Conservation (phyloP, 2,797 vertebrate species). For the Sebastes itinus region DNA sequence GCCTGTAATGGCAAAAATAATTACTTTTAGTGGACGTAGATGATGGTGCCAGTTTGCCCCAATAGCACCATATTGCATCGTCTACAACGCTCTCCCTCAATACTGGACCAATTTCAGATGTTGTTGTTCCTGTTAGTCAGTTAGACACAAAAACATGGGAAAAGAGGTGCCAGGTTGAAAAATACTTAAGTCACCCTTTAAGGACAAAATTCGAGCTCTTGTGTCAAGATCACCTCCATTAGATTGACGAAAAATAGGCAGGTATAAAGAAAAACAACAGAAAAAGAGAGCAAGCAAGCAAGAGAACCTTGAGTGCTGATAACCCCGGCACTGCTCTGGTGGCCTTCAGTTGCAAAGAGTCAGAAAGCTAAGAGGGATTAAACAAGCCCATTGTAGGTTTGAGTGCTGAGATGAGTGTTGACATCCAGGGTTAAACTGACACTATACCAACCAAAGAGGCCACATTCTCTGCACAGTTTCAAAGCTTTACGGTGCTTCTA, state of each 20-base stretch:
- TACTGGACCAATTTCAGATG: too few species aligned
- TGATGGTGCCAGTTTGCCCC: too few species aligned
- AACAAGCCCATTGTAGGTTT: conserved; percentile 20
- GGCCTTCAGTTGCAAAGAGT: conserved; percentile 22
- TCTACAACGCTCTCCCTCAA: too few species aligned
- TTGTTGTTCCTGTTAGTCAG: too few species aligned
- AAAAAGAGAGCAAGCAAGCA: conserved; percentile 1
- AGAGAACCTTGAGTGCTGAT: conserved; percentile 6
- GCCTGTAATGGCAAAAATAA: too few species aligned
- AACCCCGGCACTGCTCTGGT: neutral
- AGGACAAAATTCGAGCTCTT: neutral
- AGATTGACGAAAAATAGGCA: neutral
- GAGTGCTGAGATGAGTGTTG: conserved; percentile 7
- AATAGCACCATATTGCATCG: too few species aligned
- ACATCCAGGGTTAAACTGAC: conserved; percentile 9
- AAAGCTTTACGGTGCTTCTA: neutral
- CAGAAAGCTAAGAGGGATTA: conserved; percentile 20
- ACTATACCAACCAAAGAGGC: neutral
- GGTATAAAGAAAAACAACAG: neutral
- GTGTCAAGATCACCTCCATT: neutral
- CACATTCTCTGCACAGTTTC: neutral
- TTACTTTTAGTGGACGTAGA: too few species aligned
- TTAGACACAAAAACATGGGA: too few species aligned
- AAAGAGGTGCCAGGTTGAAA: too few species aligned
- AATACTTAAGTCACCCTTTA: neutral